A percentile compares a stretch with the other conserved stretches of the same genome.
These are phyloP conservation scores for Tetanocera ferruginea DNA, from an alignment of 2,888 invertebrate species.

Conservation along the genomic window DNA sequence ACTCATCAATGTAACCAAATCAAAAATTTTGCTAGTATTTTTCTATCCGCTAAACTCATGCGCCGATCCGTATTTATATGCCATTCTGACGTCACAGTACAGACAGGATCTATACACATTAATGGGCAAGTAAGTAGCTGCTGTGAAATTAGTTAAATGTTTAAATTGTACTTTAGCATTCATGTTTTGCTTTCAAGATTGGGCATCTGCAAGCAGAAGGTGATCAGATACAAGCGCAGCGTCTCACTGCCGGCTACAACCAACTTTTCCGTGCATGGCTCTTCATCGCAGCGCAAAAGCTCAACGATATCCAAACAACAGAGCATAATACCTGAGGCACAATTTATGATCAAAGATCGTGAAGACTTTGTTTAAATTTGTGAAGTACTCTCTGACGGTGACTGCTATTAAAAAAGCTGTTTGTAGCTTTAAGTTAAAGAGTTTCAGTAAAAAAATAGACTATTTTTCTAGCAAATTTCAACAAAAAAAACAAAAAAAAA, in stretches of 20 bases:
- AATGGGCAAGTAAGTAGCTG: conserved; percentile 73
- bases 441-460: background rate
- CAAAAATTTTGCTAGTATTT: conserved; percentile 87
- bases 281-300: conserved; percentile 55
- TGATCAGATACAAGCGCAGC: conserved; percentile 71
- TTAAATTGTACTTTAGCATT: background rate
- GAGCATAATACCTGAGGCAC: conserved; percentile 55
- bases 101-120: conserved; percentile 80
- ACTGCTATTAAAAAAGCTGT: background rate
- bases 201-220: conserved; percentile 71
- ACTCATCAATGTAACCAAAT: conserved; percentile 84
- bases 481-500: background rate
- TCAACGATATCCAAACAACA: conserved; percentile 48
- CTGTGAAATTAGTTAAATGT: background rate
- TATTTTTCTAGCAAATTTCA: background rate
- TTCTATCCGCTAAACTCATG: conserved; percentile 93
- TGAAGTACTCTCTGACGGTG: no score
- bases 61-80: conserved; percentile 93
- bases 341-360: conserved; percentile 59
- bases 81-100: conserved; percentile 89
- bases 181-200: conserved; percentile 65
- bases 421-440: background rate
- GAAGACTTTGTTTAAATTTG: conserved; percentile 62
- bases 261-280: conserved; percentile 58
- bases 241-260: conserved; percentile 61